phyloP scores from a whole-genome alignment of 1,140 invertebrate genomes.

The Chionoecetes opilio region DNA sequence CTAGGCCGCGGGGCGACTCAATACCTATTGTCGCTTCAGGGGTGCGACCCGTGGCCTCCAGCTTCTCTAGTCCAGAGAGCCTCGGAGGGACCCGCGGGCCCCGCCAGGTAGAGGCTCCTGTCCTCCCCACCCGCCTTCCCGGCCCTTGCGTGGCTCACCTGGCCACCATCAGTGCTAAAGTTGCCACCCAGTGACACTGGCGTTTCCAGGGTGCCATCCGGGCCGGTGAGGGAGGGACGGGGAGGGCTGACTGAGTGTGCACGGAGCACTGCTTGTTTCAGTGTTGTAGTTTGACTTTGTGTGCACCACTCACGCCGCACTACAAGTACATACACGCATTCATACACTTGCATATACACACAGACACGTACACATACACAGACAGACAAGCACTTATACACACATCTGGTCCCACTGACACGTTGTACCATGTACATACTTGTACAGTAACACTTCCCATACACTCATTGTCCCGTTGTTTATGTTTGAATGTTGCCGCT shows the following conservation, averaged over 20 bases:
- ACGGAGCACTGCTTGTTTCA: conserved; percentile 76
- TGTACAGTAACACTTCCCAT: conserved; percentile 69
- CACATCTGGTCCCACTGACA: not conserved
- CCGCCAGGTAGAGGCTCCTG: conserved; percentile 67
- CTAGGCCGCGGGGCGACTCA: conserved; percentile 9
- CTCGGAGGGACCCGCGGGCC: conserved; percentile 67
- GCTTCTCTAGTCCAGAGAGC: conserved; percentile 72
- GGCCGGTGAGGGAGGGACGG: conserved; percentile 47
- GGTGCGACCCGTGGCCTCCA: conserved; percentile 75
- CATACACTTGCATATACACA: not conserved
- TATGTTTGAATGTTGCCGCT: conserved; percentile 72
- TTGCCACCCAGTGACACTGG: conserved; percentile 3
- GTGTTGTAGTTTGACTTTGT: conserved; percentile 66
- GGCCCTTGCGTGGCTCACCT: conserved; percentile 56
- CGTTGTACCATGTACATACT: conserved; percentile 67
- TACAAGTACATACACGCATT: conserved; percentile 32
- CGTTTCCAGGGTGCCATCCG: conserved; percentile 47
- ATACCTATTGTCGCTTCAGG: conserved; percentile 23
- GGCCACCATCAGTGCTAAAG: conserved; percentile 30
- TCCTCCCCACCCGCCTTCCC: conserved; percentile 39
- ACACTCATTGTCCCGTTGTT: conserved; percentile 57
- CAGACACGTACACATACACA: not conserved
- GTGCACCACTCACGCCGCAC: conserved; percentile 76
- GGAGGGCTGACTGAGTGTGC: conserved; percentile 67
- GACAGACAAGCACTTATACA: not conserved